Percentiles rank a stretch among this genome's conserved stretches.
These are phyloP conservation scores for Todiramphus saurophagus DNA, from an alignment of 2,113 vertebrate species.

Conservation along the genomic window DNA sequence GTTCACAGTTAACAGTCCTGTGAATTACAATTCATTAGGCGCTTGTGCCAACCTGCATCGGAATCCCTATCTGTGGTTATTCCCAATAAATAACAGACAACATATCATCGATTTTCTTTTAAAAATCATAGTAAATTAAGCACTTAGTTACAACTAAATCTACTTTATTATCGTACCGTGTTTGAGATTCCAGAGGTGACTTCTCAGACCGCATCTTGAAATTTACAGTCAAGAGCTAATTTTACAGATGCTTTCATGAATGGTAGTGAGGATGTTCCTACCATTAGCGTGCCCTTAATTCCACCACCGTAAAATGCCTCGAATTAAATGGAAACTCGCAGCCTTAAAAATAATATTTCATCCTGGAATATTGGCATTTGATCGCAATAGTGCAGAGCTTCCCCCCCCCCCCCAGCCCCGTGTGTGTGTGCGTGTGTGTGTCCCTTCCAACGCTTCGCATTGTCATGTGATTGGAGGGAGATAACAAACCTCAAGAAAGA, in stretches of 20 bases:
- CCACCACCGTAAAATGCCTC: slow-evolving; percentile 65
- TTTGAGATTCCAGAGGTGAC: slow-evolving; percentile 71
- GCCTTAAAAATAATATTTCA: slow-evolving; percentile 56
- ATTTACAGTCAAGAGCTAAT: slow-evolving; percentile 66
- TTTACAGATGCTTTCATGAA: slow-evolving; percentile 66
- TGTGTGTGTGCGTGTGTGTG: not conserved
- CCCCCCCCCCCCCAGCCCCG: not conserved
- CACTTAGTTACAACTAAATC: slow-evolving; percentile 73
- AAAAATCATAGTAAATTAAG: slow-evolving; percentile 74
- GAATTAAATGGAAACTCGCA: slow-evolving; percentile 63
- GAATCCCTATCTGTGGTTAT: slow-evolving; percentile 67
- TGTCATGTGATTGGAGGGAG: slow-evolving; percentile 57
- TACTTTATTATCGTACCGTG: slow-evolving; percentile 58
- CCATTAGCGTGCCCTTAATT: slow-evolving; percentile 70
- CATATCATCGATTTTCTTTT: slow-evolving; percentile 70
- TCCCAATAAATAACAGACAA: slow-evolving; percentile 67
- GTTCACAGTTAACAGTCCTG: slow-evolving; percentile 72
- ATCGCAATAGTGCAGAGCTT: not conserved
- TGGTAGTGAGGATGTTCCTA: slow-evolving; percentile 58
- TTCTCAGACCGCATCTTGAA: slow-evolving; percentile 71
- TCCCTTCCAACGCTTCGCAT: not conserved
- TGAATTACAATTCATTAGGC: slow-evolving; percentile 77
- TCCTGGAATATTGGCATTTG: slow-evolving; percentile 43
- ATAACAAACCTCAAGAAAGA: slow-evolving; percentile 52
- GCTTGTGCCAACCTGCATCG: slow-evolving; percentile 49